A percentile compares a stretch with the other conserved stretches of the same genome.
Evolutionary conservation across 2,797 vertebrate genomes (phyloP).

Genomic region (Microhierax caerulescens): DNA sequence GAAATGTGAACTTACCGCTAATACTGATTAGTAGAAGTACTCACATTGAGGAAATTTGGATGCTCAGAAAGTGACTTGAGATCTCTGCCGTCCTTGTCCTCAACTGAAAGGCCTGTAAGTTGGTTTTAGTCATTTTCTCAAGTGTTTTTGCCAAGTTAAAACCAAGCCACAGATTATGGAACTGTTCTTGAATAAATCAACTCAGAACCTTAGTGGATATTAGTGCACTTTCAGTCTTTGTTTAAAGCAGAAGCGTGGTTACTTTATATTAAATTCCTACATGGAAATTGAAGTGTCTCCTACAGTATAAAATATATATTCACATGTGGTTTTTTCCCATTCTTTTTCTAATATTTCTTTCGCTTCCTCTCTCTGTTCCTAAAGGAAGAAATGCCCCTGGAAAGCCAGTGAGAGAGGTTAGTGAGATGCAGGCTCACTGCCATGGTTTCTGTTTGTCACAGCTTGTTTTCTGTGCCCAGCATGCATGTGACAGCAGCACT

Average conservation of each 20-base stretch:
- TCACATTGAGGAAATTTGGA: neutral
- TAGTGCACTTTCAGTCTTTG: neutral
- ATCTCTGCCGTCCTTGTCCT: neutral
- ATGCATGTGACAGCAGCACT: slow-evolving; percentile 71
- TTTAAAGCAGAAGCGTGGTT: neutral
- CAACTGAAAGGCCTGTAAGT: neutral
- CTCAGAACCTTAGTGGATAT: neutral
- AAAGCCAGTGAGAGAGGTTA: slow-evolving; percentile 96
- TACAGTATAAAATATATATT: neutral
- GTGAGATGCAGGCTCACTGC: slow-evolving; percentile 82
- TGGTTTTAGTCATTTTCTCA: slow-evolving; percentile 19
- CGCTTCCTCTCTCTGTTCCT: slow-evolving; percentile 77
- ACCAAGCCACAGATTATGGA: neutral
- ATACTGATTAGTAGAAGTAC: neutral
- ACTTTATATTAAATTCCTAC: neutral
- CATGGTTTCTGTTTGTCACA: slow-evolving; percentile 80
- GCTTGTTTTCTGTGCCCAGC: slow-evolving; percentile 76
- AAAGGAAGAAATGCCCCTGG: slow-evolving; percentile 91
- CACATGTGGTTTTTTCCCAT: slow-evolving; percentile 38
- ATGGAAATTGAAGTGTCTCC: neutral
- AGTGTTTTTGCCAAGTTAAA: neutral
- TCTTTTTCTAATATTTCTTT: slow-evolving; percentile 73
- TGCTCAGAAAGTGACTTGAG: slow-evolving; percentile 4
- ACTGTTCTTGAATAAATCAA: neutral
- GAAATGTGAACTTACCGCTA: neutral